Evolutionary conservation across 2,797 vertebrate species (phyloP), one percentile per base, ranked within the genome.

Genomic region (Novumbra hubbsi): DNA sequence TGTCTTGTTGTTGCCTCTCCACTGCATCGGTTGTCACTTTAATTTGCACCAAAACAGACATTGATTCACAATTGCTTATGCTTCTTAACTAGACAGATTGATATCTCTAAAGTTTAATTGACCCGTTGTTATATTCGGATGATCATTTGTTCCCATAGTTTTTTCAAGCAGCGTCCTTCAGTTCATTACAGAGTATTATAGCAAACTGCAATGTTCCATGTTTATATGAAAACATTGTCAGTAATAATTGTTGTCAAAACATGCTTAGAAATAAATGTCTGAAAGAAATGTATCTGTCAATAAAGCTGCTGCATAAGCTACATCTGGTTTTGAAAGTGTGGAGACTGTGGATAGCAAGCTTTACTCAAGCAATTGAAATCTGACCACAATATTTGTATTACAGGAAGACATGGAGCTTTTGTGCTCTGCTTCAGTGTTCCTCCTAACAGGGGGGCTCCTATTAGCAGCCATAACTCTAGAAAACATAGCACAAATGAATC

Each of bases 191-290:
- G 32, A 41, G 5, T 7, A 41, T 41, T 41, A 41, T 7, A 41
- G 4, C 41, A 41, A 41, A 41, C 9, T 32, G 32, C 32, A 32
- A 41, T 41, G 4, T 41, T 11, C 9, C 9, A 41, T 41, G 41
- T 41, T 41, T 41, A 3, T 4, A 41, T 11, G 41, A 3, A 57
- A 57, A n/a, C 55, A 11, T n/a, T 57, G 55, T 41, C 9, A 41
- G 49, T 15, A 66, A 60, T 73, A 52, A 78, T 30, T 78, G 75
- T 79, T 48, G 76, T 73, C 14, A 45, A 17, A 70, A 38, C 72
- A 73, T 48, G 24, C 5, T 62, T 21, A 4, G 57, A 9, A 8
- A 62, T 62, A 27, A 9, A 28, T 28, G 12, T 63, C 21, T 63
- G n/a, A 30, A 12, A 73, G 30, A 57, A 17, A 21, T 63, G 11